These are phyloP conservation scores for Actinia equina DNA, from an alignment of 64 coral and sea anemone genomes.

Conservation along the genomic window DNA sequence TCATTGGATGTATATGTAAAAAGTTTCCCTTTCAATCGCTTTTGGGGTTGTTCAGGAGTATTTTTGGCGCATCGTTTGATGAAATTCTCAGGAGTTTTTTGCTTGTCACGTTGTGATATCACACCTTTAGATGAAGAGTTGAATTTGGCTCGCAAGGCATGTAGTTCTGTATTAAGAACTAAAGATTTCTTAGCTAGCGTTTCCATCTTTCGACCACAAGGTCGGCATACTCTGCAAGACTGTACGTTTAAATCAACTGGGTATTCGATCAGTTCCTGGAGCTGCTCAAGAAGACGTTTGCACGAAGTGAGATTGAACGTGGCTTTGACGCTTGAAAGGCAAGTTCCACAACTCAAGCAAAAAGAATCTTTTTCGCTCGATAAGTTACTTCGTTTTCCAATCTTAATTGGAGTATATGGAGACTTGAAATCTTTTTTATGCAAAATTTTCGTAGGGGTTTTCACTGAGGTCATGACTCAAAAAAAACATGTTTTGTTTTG, in stretches of 20 bases:
- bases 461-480: neutral
- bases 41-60: neutral
- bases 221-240: neutral
- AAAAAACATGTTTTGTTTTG: neutral
- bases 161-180: neutral
- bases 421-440: neutral
- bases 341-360: neutral
- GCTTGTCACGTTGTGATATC: neutral
- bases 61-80: neutral
- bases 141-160: neutral
- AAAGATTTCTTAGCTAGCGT: neutral
- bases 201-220: neutral
- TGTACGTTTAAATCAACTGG: neutral
- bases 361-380: neutral
- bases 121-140: neutral
- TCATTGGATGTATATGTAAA: neutral
- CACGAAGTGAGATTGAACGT: neutral
- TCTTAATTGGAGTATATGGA: neutral
- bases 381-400: neutral
- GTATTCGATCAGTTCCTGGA: neutral
- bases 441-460: neutral
- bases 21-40: neutral
- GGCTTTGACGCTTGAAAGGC: neutral
- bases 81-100: neutral
- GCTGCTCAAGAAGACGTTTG: neutral